These are phyloP conservation scores for Oryzias curvinotus DNA, from an alignment of 2,113 vertebrate species.

Conservation along the genomic window DNA sequence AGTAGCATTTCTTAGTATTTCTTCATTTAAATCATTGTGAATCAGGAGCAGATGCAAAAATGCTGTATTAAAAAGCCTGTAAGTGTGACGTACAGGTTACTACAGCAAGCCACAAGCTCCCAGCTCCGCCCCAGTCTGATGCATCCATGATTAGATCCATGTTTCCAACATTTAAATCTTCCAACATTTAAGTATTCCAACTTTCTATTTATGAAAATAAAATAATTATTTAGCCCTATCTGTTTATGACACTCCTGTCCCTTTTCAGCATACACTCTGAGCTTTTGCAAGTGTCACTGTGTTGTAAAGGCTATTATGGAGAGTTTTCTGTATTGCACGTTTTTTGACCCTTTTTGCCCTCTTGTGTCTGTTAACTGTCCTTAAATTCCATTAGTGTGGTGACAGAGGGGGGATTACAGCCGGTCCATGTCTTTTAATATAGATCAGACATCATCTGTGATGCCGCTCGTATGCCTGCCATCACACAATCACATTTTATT, in stretches of 20 bases:
- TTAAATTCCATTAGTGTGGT: conserved; percentile 60
- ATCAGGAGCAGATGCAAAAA: too few relatives aligned
- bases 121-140: too few relatives aligned
- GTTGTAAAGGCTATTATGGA: conserved; percentile 35
- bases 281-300: conserved; percentile 26
- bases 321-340: conserved; percentile 2
- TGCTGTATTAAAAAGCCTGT: too few relatives aligned
- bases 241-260: conserved; percentile 39
- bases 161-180: neutral
- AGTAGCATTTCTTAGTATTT: too few relatives aligned
- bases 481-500: conserved; percentile 30
- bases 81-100: too few relatives aligned
- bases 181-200: neutral
- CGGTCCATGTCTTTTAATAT: conserved; percentile 53
- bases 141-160: neutral
- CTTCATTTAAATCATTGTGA: too few relatives aligned
- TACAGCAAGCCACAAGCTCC: too few relatives aligned
- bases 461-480: conserved; percentile 57
- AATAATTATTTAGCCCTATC: conserved; percentile 30
- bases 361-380: conserved; percentile 43
- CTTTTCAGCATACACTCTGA: conserved; percentile 6
- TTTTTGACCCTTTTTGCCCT: conserved; percentile 34
- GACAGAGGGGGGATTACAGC: conserved; percentile 65
- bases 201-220: conserved; percentile 45
- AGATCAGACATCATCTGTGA: conserved; percentile 61